These are phyloP conservation scores for Clarias fuscus DNA, from an alignment of 2,797 vertebrate genomes.

Conservation along the genomic window DNA sequence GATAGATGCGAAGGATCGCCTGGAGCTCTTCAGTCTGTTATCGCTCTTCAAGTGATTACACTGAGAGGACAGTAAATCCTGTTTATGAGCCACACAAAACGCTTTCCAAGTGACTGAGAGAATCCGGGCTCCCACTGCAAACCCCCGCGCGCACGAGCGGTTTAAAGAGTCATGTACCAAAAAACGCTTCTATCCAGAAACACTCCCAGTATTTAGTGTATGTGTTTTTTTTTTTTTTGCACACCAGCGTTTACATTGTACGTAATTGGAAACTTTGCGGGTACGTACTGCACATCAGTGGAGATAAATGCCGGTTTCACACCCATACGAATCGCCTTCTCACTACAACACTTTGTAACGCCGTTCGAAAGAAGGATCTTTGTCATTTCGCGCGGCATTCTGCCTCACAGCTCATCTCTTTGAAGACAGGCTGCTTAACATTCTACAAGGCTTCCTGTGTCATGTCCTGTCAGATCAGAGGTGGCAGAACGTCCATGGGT, in stretches of 20 bases:
- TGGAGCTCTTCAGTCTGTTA: constrained; percentile 57
- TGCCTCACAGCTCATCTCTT: constrained; percentile 65
- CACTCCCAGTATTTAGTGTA: constrained; percentile 24
- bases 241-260: neutral
- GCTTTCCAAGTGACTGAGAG: constrained; percentile 45
- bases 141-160: constrained; percentile 63
- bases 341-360: constrained; percentile 29
- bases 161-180: constrained; percentile 68
- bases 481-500: constrained; percentile 65
- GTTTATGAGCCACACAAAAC: constrained; percentile 58
- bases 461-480: constrained; percentile 66
- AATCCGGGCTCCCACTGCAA: constrained; percentile 67
- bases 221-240: neutral
- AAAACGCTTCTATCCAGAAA: constrained; percentile 48
- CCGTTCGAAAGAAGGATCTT: constrained; percentile 32
- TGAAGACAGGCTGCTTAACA: constrained; percentile 70
- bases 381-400: constrained; percentile 50
- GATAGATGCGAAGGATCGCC: constrained; percentile 62
- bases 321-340: neutral
- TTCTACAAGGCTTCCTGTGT: constrained; percentile 75
- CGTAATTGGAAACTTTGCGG: neutral
- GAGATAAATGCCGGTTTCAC: neutral
- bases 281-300: neutral
- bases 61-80: constrained; percentile 57
- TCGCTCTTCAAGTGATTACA: constrained; percentile 69